Base-by-base conservation (phyloP, 2,888 invertebrate species). In the Plebejus melissa region DNA sequence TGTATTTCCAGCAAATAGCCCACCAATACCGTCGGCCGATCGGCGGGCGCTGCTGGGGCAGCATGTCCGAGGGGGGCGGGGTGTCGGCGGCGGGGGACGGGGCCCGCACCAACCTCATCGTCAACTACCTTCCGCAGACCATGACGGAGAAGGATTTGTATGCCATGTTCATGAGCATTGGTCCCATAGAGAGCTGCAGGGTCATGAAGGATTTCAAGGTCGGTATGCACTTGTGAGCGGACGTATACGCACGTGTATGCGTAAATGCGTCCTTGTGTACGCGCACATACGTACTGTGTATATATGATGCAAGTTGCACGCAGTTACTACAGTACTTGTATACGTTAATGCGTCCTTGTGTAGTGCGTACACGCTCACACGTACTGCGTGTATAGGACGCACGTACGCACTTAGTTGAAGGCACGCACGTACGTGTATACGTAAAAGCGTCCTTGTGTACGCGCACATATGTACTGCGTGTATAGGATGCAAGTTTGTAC, bases 51-150 rank as follows among this genome's bases (percentile, higher is more conserved):
- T 91, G 82, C 79, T 93, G 93, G 90, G 93, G 92, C 87, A 92
- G 92, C 82, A 93, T 92, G 92, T 91, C 93, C 0, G 93, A 93
- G 77, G 90, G 92, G 2, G 91, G 90, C 0, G 93, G 91, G 1
- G 82, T 92, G 46, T 90, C 92, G 4, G 88, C 89, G 32, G 93
- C 90, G 0, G 90, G 88, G 58, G 94, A 94, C 84, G 83, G 84
- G 60, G 83, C 90, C 78, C 94, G 94, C 82, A 97, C 97, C 77
- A 98, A 98, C 94, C 95, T 99, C 82, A 99, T 99, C 82, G 97
- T 99, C 84, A 99, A 99, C 94, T 99, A 98, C 90, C 95, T 99
- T 83, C 98, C 99, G 50, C 98, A 98, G 92, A 97, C 96, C 83
- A 97, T 98, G 94, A 97, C 97, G 1, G 98, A 98, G 88, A 96